A percentile compares a stretch with the other conserved stretches of the same genome.
Conservation (phyloP, 2,113 vertebrate species). For the Hymenochirus boettgeri region DNA sequence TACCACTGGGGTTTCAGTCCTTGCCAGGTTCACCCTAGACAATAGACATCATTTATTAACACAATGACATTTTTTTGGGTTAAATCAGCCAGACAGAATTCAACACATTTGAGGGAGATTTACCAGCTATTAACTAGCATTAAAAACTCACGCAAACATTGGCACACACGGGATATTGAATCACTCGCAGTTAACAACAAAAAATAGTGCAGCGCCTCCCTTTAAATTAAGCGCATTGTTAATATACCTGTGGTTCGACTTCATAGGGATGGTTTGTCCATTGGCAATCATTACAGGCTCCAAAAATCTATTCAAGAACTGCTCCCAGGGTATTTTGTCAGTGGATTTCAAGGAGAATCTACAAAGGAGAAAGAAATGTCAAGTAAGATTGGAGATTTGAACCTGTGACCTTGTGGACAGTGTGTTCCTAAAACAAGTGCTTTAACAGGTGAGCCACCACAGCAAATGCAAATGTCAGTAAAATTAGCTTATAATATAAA, state of each 20-base stretch:
- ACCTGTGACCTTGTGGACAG: background rate
- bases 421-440: too few species aligned
- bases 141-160: too few species aligned
- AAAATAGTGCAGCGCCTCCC: too few species aligned
- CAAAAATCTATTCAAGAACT: constrained; percentile 53
- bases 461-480: too few species aligned
- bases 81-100: too few species aligned
- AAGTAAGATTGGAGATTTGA: background rate
- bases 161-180: too few species aligned
- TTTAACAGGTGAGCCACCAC: too few species aligned
- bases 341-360: constrained; percentile 53
- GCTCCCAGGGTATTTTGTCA: constrained; percentile 52
- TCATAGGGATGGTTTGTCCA: background rate
- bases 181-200: too few species aligned
- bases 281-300: constrained; percentile 32
- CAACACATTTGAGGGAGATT: too few species aligned
- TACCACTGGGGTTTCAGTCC: constrained; percentile 32
- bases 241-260: constrained; percentile 43
- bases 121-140: too few species aligned
- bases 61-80: background rate
- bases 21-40: constrained; percentile 37
- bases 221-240: too few species aligned
- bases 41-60: background rate
- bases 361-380: constrained; percentile 21
- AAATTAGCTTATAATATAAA: too few species aligned